Base-by-base conservation (phyloP, 2,888 invertebrate genomes). In the Acanthoscelides obtectus region DNA sequence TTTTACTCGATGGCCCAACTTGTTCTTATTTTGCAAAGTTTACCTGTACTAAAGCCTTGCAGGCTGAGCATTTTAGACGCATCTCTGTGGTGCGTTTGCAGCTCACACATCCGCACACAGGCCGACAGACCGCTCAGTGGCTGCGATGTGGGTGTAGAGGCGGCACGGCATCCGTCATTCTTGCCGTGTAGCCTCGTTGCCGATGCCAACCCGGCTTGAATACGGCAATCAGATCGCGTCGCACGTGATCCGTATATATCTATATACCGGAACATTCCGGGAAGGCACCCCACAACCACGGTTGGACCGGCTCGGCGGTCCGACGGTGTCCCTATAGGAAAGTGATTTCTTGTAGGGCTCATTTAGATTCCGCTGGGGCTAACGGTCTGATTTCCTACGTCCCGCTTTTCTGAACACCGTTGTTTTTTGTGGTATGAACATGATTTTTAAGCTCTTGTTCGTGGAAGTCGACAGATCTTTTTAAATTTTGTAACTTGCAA, bases 191-290 rank as follows among this genome's bases (percentile, higher is more conserved):
- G 79, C 79, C 78, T 78, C 75, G 78, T 80, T 79, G 79, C 78
- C 77, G 75, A 73, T 75, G 69, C 22, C 69, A 66, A 66, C 25
- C 45, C 72, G 75, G 74, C 76, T 78, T 80, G 79, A 80, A 80
- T 80, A 78, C 79, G 77, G 78, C 80, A 80, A 80, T 80, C 80
- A 80, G 78, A 75, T 77, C 74, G 76, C 69, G 77, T 78, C 75
- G 69, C 73, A 70, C 45, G 45, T 45, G 45, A 45, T 45, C 45
- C 12, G 45, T 45, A 45, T 45, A 45, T 45, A 68, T 69, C 64
- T 66, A 73, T 67, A 67, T 19, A 45, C 45, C 45, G 45, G 45
- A 45, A 45, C 17, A 45, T 45, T 45, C 45, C 45, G 45, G 45
- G 45, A 45, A 45, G 45, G 12, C 45, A n/a, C n/a, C n/a, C n/a